phyloP scores from a whole-genome alignment of 1,140 invertebrate genomes.

The Venustaconcha ellipsiformis region DNA sequence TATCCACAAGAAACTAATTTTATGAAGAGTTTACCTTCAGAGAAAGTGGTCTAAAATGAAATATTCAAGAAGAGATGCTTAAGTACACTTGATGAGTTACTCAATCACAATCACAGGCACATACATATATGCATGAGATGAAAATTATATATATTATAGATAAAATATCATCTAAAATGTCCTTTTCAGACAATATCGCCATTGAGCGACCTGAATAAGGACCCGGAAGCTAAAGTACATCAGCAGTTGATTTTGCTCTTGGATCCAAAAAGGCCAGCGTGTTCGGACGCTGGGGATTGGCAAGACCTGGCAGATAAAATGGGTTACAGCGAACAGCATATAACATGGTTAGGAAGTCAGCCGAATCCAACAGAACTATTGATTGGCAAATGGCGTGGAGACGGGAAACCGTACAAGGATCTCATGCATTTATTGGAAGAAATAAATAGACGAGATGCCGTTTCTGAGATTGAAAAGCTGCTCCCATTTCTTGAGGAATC shows the following conservation, averaged over 20 bases:
- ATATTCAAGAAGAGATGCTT: too few species aligned
- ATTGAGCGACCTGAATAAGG: constrained; percentile 1
- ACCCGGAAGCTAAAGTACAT: neutral
- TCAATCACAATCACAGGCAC: too few species aligned
- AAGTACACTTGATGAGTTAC: too few species aligned
- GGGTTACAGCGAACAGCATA: neutral
- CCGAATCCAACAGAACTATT: constrained; percentile 9
- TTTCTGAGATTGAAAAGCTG: constrained; percentile 1
- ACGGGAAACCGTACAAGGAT: neutral
- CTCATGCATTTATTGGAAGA: constrained; percentile 2
- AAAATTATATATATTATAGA: too few species aligned
- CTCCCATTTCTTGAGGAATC: neutral
- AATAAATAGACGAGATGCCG: constrained; percentile 14
- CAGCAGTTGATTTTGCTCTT: constrained; percentile 8
- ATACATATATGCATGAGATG: too few species aligned
- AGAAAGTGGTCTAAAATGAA: too few species aligned
- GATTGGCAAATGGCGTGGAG: constrained; percentile 10
- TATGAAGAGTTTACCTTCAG: too few species aligned
- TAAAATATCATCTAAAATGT: neutral
- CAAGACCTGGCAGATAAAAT: constrained; percentile 5
- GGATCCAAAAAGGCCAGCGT: neutral
- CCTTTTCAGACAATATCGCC: neutral
- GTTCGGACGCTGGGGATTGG: constrained; percentile 17
- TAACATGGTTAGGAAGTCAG: constrained; percentile 8
- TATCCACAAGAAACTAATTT: too few species aligned